Conservation (phyloP, 2,888 invertebrate species). For the Bembecia ichneumoniformis region DNA sequence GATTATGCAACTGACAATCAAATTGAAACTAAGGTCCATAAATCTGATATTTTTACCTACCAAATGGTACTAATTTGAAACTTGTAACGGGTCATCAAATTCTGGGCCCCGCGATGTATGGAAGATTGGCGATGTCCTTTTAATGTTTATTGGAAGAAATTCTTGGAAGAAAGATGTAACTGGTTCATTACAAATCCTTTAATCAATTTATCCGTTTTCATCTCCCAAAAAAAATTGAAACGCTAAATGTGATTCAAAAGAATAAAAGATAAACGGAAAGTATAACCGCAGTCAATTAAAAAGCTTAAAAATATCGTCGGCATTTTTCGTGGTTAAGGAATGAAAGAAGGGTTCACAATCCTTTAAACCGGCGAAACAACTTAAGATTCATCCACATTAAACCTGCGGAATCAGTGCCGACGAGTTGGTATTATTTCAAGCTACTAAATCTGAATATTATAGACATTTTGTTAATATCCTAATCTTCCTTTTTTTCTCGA, state of each 20-base stretch:
- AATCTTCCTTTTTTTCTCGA: slow-evolving; percentile 57
- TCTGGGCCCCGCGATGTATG: too few relatives aligned
- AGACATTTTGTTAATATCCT: slow-evolving; percentile 66
- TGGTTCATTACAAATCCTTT: slow-evolving; percentile 29
- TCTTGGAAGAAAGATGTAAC: slow-evolving; percentile 5
- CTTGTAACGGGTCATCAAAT: too few relatives aligned
- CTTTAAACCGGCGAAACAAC: slow-evolving; percentile 59
- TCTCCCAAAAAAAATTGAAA: slow-evolving; percentile 36
- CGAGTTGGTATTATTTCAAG: slow-evolving; percentile 40
- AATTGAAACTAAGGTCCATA: too few relatives aligned
- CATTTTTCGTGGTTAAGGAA: slow-evolving; percentile 35
- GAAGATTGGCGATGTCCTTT: too few relatives aligned
- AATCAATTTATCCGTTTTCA: slow-evolving; percentile 44
- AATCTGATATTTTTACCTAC: too few relatives aligned
- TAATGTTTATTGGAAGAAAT: too few relatives aligned
- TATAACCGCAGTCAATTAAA: slow-evolving; percentile 51
- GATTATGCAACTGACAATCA: too few relatives aligned
- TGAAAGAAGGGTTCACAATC: slow-evolving; percentile 54
- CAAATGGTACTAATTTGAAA: too few relatives aligned
- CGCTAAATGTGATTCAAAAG: slow-evolving; percentile 44
- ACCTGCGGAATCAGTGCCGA: slow-evolving; percentile 45
- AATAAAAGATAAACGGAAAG: slow-evolving; percentile 33
- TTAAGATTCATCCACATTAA: slow-evolving; percentile 57
- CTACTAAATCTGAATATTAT: slow-evolving; percentile 63
- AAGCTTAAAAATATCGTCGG: slow-evolving; percentile 58